Base-by-base conservation (phyloP, 1,140 invertebrate species). In the Trichomalopsis sarcophagae region DNA sequence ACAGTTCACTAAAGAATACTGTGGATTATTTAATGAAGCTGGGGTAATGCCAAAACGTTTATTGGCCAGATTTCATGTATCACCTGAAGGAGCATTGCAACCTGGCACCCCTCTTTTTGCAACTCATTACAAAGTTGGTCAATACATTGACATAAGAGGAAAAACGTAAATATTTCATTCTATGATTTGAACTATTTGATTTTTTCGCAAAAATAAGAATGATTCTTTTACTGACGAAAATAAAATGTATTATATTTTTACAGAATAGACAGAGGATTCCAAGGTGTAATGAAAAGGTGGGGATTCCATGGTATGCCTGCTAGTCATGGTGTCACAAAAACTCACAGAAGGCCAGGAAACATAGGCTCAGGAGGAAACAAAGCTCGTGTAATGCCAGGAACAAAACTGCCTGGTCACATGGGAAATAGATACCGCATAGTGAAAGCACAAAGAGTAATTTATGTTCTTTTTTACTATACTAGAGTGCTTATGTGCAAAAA, bases 381-480 rank as follows among this genome's bases (percentile, higher is more conserved):
- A 92, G 96, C 95, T 7, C 93, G 97, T 87, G 96, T 99, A 30
- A 98, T 97, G 96, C 97, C 97, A 76, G 99, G 99, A 81, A 98
- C 97, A 44, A 98, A 99, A 94, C 95, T 99, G 96, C 98, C 98
- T 69, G 99, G 99, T 55, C 97, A 99, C 89, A 99, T 99, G 98
- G 99, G 99, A 44, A 97, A 97, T 89, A 93, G 93, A 86, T 97
- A 95, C 94, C 94, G 96, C 87, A 94, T 94, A 55, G 88, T 95
- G 17, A 94, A 94, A 89, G 98, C 98, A 30, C 90, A 97, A 9
- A 96, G 96, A 93, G 96, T 96, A 90, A 90, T 69, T 50, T 47
- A 55, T 88, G 10, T 21, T 77, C 13, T 69, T 84, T 84, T 10
- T 83, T 33, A 73, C 40, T 7, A 44, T 5, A 44, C 40, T 44